Base-by-base conservation (phyloP, 2,888 invertebrate species). In the Drosophila austrosaltans region DNA sequence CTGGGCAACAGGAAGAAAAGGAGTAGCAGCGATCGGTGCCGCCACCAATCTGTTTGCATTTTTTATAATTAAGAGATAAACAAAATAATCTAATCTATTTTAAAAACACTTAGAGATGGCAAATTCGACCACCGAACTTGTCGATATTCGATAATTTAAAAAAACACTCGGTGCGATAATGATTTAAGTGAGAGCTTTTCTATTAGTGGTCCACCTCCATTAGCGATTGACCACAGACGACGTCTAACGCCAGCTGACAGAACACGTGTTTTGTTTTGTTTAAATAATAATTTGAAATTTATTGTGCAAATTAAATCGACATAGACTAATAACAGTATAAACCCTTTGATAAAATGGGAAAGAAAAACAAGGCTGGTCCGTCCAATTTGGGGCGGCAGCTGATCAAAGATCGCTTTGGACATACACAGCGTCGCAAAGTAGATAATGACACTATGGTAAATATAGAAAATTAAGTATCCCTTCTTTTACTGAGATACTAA, bases 391-490 rank as follows among this genome's bases (percentile, higher is more conserved):
- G 96, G 0, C 93, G 96, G 67, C 93, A 96, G 0, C 93, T 97
- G 48, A 96, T 97, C 44, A 96, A 95, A 90, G 95, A 96, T 89
- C 94, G 96, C 81, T 96, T 96, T 90, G 94, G 95, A 0, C 94
- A 94, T 73, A 93, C 94, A 60, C 94, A 94, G 53, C 93, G 93
- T 79, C 95, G 94, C 92, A 94, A 94, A 93, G 95, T 95, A 56
- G 95, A 94, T 89, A 95, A 95, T 87, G 94, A 95, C 80, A 95
- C 96, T 5, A 95, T 96, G 96, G 96, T 96, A 60, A 66, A 72
- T 40, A 60, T 40, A 8, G 8, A 36, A 36, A 7, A 8, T 5
- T 28, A 22, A 8, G 1, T 1, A n/a, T 42, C 4, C 2, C 7
- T 25, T 12, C 1, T 2, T 25, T 40, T 3, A 16, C 16, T 30